These are phyloP conservation scores for Rafetus swinhoei DNA, from an alignment of 2,113 vertebrate genomes.

Conservation along the genomic window DNA sequence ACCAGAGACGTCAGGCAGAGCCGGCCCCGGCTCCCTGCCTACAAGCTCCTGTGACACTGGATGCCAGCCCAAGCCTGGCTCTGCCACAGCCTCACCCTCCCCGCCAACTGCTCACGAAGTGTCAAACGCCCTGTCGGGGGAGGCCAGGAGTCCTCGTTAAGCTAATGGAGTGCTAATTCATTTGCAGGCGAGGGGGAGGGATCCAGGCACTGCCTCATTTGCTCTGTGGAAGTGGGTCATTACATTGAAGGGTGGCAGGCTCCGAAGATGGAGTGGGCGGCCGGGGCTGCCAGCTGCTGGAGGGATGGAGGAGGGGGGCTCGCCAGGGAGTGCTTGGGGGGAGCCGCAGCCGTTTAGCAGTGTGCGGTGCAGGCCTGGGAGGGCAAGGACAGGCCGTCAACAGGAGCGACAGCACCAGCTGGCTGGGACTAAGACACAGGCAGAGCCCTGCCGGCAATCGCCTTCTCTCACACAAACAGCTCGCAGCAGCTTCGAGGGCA, in stretches of 20 bases:
- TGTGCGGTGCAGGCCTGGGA: background rate
- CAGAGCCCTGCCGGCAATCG: background rate
- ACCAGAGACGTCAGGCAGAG: background rate
- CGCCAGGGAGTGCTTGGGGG: background rate
- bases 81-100: background rate
- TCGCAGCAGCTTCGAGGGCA: background rate
- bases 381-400: background rate
- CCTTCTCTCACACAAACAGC: background rate
- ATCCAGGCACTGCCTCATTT: slow-evolving; percentile 51
- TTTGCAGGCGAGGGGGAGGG: slow-evolving; percentile 69
- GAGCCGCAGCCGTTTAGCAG: rapidly evolving
- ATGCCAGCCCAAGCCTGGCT: background rate
- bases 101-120: background rate
- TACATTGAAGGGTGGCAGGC: slow-evolving; percentile 47
- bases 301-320: background rate
- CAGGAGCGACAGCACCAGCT: background rate
- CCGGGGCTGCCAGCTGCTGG: background rate
- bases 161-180: slow-evolving; percentile 74
- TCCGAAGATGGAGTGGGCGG: background rate
- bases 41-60: background rate
- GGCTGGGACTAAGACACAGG: background rate
- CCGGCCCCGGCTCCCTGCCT: rapidly evolving
- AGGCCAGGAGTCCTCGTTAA: slow-evolving; percentile 59
- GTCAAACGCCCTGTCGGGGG: background rate
- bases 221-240: slow-evolving; percentile 58